Evolutionary conservation across 2,113 vertebrate species (phyloP).

Genomic region (Triplophysa siluroides): DNA sequence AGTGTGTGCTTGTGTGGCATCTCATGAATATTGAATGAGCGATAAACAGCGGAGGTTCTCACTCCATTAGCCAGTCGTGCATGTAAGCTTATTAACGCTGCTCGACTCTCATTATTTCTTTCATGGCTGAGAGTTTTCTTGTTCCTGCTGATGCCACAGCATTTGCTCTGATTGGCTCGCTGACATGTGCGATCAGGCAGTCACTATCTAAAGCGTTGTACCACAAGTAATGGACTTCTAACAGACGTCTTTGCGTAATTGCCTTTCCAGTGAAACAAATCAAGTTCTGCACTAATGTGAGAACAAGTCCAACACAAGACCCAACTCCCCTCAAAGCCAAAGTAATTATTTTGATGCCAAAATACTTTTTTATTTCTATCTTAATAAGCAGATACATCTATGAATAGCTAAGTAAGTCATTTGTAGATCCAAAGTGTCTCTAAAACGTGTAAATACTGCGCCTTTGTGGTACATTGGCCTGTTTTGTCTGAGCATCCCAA

Average conservation of each 20-base stretch:
- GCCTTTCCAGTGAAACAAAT: conserved; percentile 71
- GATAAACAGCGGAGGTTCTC: conserved; percentile 24
- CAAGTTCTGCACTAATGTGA: conserved; percentile 64
- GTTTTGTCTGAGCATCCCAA: too few species aligned
- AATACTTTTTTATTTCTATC: too few species aligned
- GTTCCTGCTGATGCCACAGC: conserved; percentile 49
- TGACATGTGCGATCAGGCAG: conserved; percentile 65
- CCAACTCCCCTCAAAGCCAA: neutral
- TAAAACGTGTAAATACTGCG: too few species aligned
- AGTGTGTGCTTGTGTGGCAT: neutral
- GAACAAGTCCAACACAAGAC: conserved; percentile 9
- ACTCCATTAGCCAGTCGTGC: conserved; percentile 54
- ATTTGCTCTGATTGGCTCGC: conserved; percentile 61
- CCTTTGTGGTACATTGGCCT: too few species aligned
- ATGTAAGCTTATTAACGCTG: conserved; percentile 72
- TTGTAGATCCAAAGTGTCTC: too few species aligned
- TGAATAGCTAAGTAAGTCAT: too few species aligned
- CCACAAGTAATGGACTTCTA: conserved; percentile 69
- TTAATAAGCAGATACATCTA: too few species aligned
- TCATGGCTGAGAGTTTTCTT: conserved; percentile 67
- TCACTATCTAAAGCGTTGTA: conserved; percentile 74
- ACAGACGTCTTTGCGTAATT: conserved; percentile 71
- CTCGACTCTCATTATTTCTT: conserved; percentile 71
- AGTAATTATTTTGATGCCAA: too few species aligned
- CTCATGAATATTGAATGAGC: conserved; percentile 30